A percentile compares a stretch with the other conserved stretches of the same genome.
These are phyloP conservation scores for Tolmerus cingulatus DNA, from an alignment of 2,888 invertebrate species.

Conservation along the genomic window DNA sequence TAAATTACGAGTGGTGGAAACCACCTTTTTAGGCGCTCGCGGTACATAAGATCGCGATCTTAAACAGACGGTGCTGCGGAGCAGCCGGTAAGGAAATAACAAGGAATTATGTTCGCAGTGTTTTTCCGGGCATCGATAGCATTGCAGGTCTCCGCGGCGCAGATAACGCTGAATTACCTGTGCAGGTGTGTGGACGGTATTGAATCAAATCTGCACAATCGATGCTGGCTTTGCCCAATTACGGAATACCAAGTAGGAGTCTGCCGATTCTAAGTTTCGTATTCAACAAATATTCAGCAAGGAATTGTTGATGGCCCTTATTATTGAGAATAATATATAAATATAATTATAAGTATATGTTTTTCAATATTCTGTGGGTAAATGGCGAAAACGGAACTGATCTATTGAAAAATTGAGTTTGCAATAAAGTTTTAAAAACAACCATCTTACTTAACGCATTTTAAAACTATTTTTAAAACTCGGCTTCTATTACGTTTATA, in stretches of 20 bases:
- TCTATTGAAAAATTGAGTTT: no score
- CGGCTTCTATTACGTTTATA: no score
- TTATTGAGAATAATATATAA: background rate
- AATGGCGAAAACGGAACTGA: no score
- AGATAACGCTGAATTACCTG: background rate
- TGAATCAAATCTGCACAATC: background rate
- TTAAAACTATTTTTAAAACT: no score
- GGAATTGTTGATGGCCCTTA: background rate
- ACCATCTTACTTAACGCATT: no score
- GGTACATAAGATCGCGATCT: background rate
- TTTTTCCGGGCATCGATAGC: background rate
- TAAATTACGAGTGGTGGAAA: slow-evolving; percentile 1
- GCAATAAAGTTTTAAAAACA: no score
- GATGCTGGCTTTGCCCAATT: background rate
- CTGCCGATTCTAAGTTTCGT: background rate
- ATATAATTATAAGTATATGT: no score
- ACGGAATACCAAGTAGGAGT: background rate
- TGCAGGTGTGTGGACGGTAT: background rate
- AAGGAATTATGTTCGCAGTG: background rate
- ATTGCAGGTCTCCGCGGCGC: background rate
- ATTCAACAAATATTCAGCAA: background rate
- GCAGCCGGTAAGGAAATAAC: slow-evolving; percentile 9
- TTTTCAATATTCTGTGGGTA: no score
- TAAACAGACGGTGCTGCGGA: background rate
- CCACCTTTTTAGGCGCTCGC: background rate